Percentiles rank a stretch among this genome's conserved stretches.
Conservation (phyloP, 2,888 invertebrate genomes). For the Drosophila meridionalis region DNA sequence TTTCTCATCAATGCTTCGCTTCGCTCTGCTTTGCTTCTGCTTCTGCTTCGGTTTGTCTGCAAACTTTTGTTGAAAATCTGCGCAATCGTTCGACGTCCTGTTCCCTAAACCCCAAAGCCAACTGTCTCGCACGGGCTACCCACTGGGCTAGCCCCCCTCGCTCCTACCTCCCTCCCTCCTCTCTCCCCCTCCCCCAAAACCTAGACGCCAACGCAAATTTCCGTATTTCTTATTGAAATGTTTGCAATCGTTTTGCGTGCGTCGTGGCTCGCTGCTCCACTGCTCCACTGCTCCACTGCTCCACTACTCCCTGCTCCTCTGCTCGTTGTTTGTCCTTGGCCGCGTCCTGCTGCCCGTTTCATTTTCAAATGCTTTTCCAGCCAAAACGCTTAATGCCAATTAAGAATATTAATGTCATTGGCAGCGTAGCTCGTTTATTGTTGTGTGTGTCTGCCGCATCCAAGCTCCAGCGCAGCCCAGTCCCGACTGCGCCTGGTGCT, state of each 20-base stretch:
- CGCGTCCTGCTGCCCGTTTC: constrained; percentile 18
- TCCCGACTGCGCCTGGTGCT: not conserved
- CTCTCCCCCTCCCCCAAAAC: not conserved
- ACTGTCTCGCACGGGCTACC: not conserved
- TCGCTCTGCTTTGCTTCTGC: not conserved
- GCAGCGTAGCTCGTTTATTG: constrained; percentile 57
- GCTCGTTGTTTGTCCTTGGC: constrained; percentile 17
- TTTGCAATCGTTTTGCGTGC: constrained; percentile 36
- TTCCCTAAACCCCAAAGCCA: not conserved
- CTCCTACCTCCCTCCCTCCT: too few species aligned
- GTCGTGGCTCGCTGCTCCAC: constrained; percentile 4
- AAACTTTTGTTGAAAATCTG: constrained; percentile 59
- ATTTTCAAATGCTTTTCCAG: constrained; percentile 45
- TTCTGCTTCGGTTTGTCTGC: constrained; percentile 46
- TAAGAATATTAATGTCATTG: constrained; percentile 76
- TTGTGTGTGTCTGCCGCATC: not conserved
- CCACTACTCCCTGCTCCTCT: not conserved
- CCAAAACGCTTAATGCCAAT: constrained; percentile 71
- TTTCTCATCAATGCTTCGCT: constrained; percentile 15
- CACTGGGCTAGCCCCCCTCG: not conserved
- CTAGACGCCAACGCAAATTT: constrained; percentile 35
- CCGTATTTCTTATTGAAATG: constrained; percentile 54
- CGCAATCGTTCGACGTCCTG: constrained; percentile 23
- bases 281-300: not conserved
- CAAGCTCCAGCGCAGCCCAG: not conserved